A percentile compares a stretch with the other conserved stretches of the same genome.
phyloP scores from a whole-genome alignment of 2,888 invertebrate genomes.

The Stenodera caucasica region DNA sequence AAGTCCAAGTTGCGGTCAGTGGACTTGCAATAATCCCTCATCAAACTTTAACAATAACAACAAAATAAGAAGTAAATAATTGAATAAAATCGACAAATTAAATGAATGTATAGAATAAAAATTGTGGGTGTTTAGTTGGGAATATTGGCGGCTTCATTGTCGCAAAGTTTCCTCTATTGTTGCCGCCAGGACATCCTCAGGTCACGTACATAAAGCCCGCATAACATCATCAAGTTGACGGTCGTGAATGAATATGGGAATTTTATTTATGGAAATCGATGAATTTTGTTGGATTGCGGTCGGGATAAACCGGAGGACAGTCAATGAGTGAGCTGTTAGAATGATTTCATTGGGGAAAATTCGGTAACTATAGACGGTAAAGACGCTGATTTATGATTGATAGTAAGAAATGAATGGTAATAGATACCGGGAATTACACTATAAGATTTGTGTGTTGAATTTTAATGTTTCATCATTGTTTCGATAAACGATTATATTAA shows the following conservation, averaged over 20 bases:
- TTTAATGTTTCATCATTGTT: conserved; percentile 3
- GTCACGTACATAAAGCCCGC: conserved; percentile 41
- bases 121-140: background rate
- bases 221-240: conserved; percentile 36
- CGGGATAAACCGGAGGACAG: background rate
- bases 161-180: conserved; percentile 33
- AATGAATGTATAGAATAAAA: background rate
- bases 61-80: background rate
- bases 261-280: conserved; percentile 6
- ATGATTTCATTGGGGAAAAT: too few species aligned
- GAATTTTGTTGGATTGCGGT: conserved; percentile 2
- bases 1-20: conserved; percentile 41
- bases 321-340: too few species aligned
- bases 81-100: background rate
- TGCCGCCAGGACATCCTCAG: conserved; percentile 38
- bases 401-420: conserved; percentile 14
- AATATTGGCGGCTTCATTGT: background rate
- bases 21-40: conserved; percentile 38
- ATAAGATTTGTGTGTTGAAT: background rate
- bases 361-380: too few species aligned
- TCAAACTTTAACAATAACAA: conserved; percentile 1
- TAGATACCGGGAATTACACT: conserved; percentile 10
- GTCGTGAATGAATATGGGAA: conserved; percentile 41
- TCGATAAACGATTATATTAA: background rate
- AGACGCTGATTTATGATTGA: conserved; percentile 8